Percentiles rank a stretch among this genome's conserved stretches.
Conservation (phyloP, 2,888 invertebrate species). For the Stenodema calcarata region DNA sequence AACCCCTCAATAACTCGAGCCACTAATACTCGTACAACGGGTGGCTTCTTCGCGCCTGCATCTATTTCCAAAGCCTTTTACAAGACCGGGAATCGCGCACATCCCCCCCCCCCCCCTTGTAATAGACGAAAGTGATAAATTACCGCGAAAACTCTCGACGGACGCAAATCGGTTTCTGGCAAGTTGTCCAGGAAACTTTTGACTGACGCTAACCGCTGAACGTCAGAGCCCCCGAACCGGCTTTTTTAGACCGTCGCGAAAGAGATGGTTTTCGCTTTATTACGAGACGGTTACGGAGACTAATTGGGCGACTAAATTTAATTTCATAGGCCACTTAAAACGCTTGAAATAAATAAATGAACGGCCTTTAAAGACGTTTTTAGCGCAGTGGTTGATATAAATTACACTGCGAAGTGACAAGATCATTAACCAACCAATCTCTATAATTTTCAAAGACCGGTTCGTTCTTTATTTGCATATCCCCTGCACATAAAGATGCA, state of each 20-base stretch:
- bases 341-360: not conserved
- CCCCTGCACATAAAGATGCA: too few relatives aligned
- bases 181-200: not conserved
- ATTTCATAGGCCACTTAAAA: not conserved
- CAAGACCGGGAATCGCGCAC: not conserved
- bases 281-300: not conserved
- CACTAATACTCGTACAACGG: too few relatives aligned
- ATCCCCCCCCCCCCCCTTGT: not conserved
- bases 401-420: too few relatives aligned
- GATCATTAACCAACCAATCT: too few relatives aligned
- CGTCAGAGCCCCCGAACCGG: not conserved
- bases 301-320: not conserved
- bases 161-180: not conserved
- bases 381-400: too few relatives aligned
- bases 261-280: not conserved
- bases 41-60: not conserved
- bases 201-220: not conserved
- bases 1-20: too few relatives aligned
- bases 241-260: not conserved
- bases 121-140: slow-evolving; percentile 1
- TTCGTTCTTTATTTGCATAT: too few relatives aligned
- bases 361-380: too few relatives aligned
- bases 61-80: not conserved
- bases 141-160: not conserved
- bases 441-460: too few relatives aligned